These are phyloP conservation scores for Drosophila gaucha DNA, from an alignment of 2,888 invertebrate species.

Conservation along the genomic window DNA sequence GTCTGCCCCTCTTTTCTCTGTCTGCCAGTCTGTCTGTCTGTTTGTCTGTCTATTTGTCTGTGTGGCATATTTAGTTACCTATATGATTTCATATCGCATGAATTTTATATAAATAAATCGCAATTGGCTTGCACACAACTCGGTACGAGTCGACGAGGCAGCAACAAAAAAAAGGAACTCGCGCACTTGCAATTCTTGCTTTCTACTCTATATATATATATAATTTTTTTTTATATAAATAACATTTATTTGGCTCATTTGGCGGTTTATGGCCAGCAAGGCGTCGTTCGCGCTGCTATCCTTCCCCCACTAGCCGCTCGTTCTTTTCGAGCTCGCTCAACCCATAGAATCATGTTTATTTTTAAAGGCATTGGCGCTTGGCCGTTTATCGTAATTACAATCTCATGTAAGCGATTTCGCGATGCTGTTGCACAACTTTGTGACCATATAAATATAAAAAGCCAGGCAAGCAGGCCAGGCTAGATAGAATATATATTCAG, in stretches of 20 bases:
- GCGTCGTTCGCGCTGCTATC: slow-evolving; percentile 38
- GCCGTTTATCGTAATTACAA: slow-evolving; percentile 80
- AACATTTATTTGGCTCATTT: slow-evolving; percentile 82
- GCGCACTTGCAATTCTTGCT: slow-evolving; percentile 62
- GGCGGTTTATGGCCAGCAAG: slow-evolving; percentile 73
- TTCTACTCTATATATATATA: slow-evolving; percentile 28
- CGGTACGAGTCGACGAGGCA: slow-evolving; percentile 23
- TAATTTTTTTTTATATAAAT: slow-evolving; percentile 67
- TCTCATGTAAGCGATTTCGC: slow-evolving; percentile 77
- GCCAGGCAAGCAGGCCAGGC: not conserved
- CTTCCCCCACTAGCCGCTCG: not conserved
- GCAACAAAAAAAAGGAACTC: slow-evolving; percentile 24
- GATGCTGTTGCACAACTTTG: slow-evolving; percentile 79
- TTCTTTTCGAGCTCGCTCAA: not conserved
- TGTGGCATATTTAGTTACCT: slow-evolving; percentile 78
- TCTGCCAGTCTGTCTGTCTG: slow-evolving; percentile 37
- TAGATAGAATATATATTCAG: slow-evolving; percentile 3
- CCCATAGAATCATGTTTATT: slow-evolving; percentile 53
- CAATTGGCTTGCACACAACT: slow-evolving; percentile 76
- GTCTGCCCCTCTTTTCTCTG: slow-evolving; percentile 22
- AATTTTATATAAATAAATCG: slow-evolving; percentile 79
- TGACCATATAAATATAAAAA: slow-evolving; percentile 64
- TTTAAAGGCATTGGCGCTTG: slow-evolving; percentile 61
- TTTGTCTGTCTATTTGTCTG: slow-evolving; percentile 28
- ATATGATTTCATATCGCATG: slow-evolving; percentile 79